Evolutionary conservation across 2,888 invertebrate species (phyloP).

Genomic region (Drosophila mimica): DNA sequence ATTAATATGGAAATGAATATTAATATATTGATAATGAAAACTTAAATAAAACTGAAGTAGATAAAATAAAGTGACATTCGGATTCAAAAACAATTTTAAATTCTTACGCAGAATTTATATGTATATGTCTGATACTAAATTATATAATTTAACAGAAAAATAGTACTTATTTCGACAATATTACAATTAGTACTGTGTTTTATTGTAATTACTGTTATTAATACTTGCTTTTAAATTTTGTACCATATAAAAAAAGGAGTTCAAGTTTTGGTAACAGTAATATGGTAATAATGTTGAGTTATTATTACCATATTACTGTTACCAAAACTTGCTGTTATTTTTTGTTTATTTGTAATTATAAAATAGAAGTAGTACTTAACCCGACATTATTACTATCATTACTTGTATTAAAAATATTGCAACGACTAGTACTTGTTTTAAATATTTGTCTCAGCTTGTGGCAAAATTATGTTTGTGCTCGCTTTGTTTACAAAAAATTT

Average conservation of each 20-base stretch:
- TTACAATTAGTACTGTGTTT: too few relatives aligned
- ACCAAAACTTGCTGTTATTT: background rate
- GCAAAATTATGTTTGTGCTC: background rate
- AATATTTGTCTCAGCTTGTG: background rate
- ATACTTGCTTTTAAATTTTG: background rate
- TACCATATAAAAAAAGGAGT: background rate
- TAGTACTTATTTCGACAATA: background rate
- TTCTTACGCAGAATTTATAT: background rate
- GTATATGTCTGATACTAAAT: background rate
- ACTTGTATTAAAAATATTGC: background rate
- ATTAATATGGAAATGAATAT: background rate
- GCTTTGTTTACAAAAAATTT: too few relatives aligned
- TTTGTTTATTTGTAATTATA: background rate
- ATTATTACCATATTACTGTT: background rate
- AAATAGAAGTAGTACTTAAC: background rate
- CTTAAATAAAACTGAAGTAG: background rate
- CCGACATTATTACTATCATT: background rate
- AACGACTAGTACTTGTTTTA: background rate
- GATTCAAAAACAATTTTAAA: background rate
- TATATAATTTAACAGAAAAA: background rate
- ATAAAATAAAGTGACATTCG: background rate
- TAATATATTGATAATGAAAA: background rate
- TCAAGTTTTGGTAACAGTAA: too few relatives aligned
- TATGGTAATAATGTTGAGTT: too few relatives aligned
- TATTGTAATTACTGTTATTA: background rate